Conservation (phyloP, 2,113 vertebrate genomes). For the Sorex araneus region DNA sequence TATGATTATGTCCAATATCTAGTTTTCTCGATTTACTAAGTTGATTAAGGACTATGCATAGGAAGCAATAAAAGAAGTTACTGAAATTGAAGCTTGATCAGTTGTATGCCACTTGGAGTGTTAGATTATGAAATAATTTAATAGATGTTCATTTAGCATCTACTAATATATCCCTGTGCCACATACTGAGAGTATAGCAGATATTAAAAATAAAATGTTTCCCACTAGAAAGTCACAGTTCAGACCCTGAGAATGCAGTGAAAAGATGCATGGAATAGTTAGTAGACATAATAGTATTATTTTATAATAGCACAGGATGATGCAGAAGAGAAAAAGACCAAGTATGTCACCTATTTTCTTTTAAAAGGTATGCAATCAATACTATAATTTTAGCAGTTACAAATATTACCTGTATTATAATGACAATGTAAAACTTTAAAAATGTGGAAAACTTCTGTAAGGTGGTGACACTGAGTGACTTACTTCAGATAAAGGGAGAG, state of each 20-base stretch:
- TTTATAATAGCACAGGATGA: neutral
- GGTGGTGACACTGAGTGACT: neutral
- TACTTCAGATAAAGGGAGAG: neutral
- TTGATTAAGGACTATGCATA: neutral
- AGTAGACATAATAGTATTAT: neutral
- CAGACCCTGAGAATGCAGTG: neutral
- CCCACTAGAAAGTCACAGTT: neutral
- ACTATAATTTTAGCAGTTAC: no score
- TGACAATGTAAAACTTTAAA: neutral
- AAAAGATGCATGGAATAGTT: neutral
- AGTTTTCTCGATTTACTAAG: neutral
- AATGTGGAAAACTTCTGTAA: neutral
- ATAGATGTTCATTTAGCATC: neutral
- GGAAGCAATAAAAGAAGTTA: neutral
- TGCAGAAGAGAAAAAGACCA: neutral
- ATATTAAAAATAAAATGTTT: neutral
- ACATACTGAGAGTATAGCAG: neutral
- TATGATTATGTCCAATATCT: neutral
- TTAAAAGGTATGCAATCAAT: no score
- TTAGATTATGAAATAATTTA: constrained; percentile 3
- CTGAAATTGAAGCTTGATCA: neutral
- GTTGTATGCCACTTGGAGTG: neutral
- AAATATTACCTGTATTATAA: no score
- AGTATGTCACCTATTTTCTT: no score
- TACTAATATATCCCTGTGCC: neutral